phyloP scores from a whole-genome alignment of 1,140 invertebrate genomes.

The Bombus polaris region DNA sequence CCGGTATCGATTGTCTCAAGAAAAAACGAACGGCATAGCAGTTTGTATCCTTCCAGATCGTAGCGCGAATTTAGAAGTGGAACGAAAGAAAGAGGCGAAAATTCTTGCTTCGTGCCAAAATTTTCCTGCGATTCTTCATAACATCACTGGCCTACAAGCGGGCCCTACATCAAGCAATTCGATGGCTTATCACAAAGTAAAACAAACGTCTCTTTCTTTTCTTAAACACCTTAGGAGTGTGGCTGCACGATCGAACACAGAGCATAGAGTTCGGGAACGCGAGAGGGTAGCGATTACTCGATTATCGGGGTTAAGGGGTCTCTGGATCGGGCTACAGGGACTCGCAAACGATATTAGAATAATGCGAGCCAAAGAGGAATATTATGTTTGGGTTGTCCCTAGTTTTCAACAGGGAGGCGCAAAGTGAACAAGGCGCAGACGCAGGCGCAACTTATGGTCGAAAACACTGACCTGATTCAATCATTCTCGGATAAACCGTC shows the following conservation, averaged over 20 bases:
- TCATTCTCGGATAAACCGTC: conserved; percentile 66
- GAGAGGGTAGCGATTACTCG: conserved; percentile 15
- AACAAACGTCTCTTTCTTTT: not conserved
- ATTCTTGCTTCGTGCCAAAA: too few species aligned
- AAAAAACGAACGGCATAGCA: not conserved
- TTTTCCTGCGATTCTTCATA: too few species aligned
- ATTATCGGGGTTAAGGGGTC: conserved; percentile 37
- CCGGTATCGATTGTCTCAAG: not conserved
- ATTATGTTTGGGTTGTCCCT: conserved; percentile 79
- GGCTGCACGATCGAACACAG: not conserved
- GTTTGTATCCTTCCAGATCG: not conserved
- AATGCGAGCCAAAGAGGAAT: conserved; percentile 70
- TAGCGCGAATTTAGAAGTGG: not conserved
- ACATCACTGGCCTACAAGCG: too few species aligned
- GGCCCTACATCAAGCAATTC: not conserved
- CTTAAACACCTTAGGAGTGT: not conserved
- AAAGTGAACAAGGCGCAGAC: conserved; percentile 70
- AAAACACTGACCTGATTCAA: conserved; percentile 82
- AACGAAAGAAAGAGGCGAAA: not conserved
- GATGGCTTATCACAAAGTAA: not conserved
- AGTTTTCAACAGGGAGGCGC: conserved; percentile 80
- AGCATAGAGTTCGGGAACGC: not conserved
- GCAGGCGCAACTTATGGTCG: conserved; percentile 80
- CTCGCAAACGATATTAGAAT: conserved; percentile 70
- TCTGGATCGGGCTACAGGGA: conserved; percentile 35